These are phyloP conservation scores for Bacillus rossius DNA, from an alignment of 1,140 invertebrate species.

Conservation along the genomic window DNA sequence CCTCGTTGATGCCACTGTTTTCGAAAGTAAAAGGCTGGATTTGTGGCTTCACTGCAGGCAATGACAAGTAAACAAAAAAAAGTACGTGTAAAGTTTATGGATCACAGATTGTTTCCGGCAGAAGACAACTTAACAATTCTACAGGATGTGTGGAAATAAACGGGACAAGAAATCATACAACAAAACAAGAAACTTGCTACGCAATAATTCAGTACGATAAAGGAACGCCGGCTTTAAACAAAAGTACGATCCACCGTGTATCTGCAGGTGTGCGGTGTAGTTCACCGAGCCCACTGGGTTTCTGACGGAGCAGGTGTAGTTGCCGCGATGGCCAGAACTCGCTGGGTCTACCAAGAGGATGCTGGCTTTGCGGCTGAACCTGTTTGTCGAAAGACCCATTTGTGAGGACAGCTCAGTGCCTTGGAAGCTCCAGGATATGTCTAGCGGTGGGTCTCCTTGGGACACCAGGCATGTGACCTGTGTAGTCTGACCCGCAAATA, in stretches of 20 bases:
- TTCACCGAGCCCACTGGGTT: conserved; percentile 61
- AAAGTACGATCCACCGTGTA: conserved; percentile 24
- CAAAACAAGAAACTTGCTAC: not conserved
- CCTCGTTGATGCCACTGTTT: conserved; percentile 54
- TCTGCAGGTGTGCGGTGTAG: conserved; percentile 53
- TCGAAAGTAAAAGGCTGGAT: conserved; percentile 59
- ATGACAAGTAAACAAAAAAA: no score
- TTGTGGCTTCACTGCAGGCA: conserved; percentile 57
- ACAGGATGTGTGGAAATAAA: not conserved
- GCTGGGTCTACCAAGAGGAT: conserved; percentile 40
- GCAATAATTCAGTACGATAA: conserved; percentile 1
- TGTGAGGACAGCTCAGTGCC: conserved; percentile 29
- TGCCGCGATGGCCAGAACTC: conserved; percentile 56
- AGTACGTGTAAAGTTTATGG: no score
- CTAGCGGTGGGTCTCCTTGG: conserved; percentile 38
- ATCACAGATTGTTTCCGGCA: not conserved
- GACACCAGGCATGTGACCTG: conserved; percentile 34
- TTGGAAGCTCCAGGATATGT: conserved; percentile 36
- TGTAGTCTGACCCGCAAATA: conserved; percentile 44
- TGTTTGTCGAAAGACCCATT: conserved; percentile 39
- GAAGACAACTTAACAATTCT: not conserved
- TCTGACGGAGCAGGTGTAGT: conserved; percentile 72
- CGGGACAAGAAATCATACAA: conserved; percentile 1
- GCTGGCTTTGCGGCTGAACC: conserved; percentile 34
- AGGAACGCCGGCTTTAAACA: not conserved